phyloP scores from a whole-genome alignment of 2,797 vertebrate genomes.

The Phoeniculus purpureus region DNA sequence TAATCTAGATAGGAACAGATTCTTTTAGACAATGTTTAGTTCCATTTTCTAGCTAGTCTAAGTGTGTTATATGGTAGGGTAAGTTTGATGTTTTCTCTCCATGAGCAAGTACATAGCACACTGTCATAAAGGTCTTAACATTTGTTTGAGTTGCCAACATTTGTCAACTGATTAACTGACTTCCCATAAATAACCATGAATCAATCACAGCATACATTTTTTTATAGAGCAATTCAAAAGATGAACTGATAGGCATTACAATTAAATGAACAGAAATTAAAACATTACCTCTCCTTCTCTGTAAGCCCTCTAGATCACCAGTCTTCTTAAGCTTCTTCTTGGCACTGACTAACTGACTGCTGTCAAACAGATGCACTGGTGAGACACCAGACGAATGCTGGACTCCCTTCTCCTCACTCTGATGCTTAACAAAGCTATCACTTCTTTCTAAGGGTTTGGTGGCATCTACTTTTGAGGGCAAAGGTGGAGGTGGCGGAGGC shows the following conservation, averaged over 20 bases:
- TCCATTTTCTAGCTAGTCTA: neutral
- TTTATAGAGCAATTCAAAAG: neutral
- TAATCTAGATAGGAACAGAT: neutral
- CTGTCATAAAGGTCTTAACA: neutral
- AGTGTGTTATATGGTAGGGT: fast-evolving
- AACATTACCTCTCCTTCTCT: constrained; percentile 89
- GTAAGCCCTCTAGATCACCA: constrained; percentile 85
- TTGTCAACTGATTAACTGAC: neutral
- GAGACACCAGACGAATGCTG: constrained; percentile 81
- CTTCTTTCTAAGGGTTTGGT: constrained; percentile 65
- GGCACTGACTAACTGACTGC: constrained; percentile 92
- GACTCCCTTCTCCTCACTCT: constrained; percentile 76
- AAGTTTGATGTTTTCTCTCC: neutral
- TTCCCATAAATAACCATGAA: neutral
- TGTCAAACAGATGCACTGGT: constrained; percentile 91
- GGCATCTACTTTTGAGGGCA: constrained; percentile 80
- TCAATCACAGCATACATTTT: neutral
- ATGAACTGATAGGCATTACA: neutral
- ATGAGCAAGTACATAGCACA: fast-evolving
- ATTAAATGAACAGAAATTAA: neutral
- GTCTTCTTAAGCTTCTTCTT: constrained; percentile 96
- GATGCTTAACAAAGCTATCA: constrained; percentile 60
- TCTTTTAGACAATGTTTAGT: neutral
- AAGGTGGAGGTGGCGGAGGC: constrained; percentile 79
- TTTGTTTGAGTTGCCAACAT: neutral